These are phyloP conservation scores for Styela clava DNA, from an alignment of 23 tunicate genomes.

Conservation along the genomic window DNA sequence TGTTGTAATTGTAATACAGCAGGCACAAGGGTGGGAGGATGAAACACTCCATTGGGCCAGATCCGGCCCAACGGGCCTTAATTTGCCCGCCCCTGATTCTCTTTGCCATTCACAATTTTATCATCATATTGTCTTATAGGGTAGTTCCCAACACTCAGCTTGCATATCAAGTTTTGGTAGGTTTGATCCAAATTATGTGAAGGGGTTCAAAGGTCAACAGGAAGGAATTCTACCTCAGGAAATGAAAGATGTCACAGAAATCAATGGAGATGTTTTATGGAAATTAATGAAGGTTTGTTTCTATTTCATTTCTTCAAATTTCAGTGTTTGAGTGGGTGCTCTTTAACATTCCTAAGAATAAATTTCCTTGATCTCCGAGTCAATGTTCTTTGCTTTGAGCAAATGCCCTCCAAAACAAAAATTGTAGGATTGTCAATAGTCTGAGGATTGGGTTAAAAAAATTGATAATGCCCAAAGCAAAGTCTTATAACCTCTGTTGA, in stretches of 20 bases:
- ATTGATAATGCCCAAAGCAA: too few species aligned
- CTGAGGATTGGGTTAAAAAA: too few species aligned
- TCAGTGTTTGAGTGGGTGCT: background rate
- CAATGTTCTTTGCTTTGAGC: background rate
- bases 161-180: constrained; percentile 71
- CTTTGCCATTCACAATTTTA: too few species aligned
- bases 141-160: constrained; percentile 39
- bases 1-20: too few species aligned
- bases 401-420: too few species aligned
- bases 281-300: constrained; percentile 51
- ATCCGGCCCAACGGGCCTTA: too few species aligned
- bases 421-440: too few species aligned
- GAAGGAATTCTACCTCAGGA: constrained; percentile 56
- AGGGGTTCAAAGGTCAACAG: constrained; percentile 57
- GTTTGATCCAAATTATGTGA: constrained; percentile 74
- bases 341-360: background rate
- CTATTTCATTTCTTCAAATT: background rate
- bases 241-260: constrained; percentile 42
- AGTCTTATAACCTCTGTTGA: too few species aligned
- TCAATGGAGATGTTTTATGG: constrained; percentile 42
- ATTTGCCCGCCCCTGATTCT: too few species aligned
- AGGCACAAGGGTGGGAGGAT: too few species aligned
- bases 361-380: background rate
- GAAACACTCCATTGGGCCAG: too few species aligned
- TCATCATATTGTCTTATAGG: too few species aligned